These are phyloP conservation scores for Tychaedon coryphoeus DNA, from an alignment of 2,113 vertebrate genomes.

Conservation along the genomic window DNA sequence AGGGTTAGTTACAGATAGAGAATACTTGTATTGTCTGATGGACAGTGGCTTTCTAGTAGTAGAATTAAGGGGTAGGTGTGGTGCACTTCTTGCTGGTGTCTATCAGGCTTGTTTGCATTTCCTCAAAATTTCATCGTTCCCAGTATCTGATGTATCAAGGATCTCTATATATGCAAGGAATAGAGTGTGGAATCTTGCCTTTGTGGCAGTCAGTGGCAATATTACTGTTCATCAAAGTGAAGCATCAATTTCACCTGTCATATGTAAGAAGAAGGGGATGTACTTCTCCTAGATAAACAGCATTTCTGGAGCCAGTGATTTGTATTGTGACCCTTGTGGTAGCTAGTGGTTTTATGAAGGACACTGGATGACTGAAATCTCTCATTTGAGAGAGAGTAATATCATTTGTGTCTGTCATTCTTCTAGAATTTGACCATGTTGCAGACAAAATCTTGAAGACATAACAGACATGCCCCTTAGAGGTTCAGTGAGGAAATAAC, in stretches of 20 bases:
- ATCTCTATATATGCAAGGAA: neutral
- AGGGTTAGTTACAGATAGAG: neutral
- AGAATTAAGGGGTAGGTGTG: neutral
- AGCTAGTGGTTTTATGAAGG: neutral
- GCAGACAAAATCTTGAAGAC: neutral
- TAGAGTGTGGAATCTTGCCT: neutral
- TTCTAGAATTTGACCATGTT: neutral
- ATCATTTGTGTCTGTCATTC: neutral
- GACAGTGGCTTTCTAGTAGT: neutral
- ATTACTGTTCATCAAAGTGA: neutral
- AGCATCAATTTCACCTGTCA: neutral
- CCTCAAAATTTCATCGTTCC: neutral
- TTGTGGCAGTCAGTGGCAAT: neutral
- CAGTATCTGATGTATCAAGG: neutral
- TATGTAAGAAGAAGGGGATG: neutral
- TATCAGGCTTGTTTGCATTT: neutral
- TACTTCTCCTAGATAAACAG: neutral
- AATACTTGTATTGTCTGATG: neutral
- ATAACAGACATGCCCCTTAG: fast-evolving
- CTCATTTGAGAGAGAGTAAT: neutral
- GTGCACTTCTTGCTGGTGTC: neutral
- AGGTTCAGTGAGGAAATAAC: neutral
- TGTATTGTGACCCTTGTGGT: neutral
- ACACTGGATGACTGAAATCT: neutral
- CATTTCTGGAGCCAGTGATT: neutral